A percentile compares a stretch with the other conserved stretches of the same genome.
Conservation (phyloP, 2,888 invertebrate genomes). For the Rhogogaster chlorosoma region DNA sequence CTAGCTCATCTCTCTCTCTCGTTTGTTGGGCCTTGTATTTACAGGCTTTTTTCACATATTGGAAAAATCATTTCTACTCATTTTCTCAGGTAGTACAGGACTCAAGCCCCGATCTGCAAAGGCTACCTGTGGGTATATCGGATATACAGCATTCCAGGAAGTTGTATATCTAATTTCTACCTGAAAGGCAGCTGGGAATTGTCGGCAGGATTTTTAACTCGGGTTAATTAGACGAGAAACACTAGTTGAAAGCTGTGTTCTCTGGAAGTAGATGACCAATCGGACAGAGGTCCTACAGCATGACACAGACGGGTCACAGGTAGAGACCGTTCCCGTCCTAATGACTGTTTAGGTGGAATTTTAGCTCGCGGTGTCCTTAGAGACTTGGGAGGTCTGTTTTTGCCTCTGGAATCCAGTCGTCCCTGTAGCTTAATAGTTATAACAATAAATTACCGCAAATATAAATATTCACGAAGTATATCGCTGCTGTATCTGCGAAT, state of each 20-base stretch:
- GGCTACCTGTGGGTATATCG: background rate
- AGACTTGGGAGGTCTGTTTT: conserved; percentile 23
- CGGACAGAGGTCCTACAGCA: conserved; percentile 12
- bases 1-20: conserved; percentile 54
- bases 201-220: conserved; percentile 49
- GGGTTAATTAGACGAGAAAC: conserved; percentile 75
- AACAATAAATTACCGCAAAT: background rate
- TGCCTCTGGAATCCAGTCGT: conserved; percentile 8
- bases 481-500: background rate
- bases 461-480: background rate
- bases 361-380: conserved; percentile 21
- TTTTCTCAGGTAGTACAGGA: background rate
- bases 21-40: conserved; percentile 47
- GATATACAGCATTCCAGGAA: background rate
- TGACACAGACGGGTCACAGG: conserved; percentile 35
- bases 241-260: conserved; percentile 71
- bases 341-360: conserved; percentile 41
- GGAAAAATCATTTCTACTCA: too few relatives aligned
- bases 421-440: background rate
- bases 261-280: conserved; percentile 63
- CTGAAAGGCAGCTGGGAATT: background rate
- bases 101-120: background rate
- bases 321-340: conserved; percentile 35
- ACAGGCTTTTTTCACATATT: background rate
- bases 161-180: conserved; percentile 4